Evolutionary conservation across 1,140 invertebrate genomes (phyloP).

Genomic region (Octopus sinensis): DNA sequence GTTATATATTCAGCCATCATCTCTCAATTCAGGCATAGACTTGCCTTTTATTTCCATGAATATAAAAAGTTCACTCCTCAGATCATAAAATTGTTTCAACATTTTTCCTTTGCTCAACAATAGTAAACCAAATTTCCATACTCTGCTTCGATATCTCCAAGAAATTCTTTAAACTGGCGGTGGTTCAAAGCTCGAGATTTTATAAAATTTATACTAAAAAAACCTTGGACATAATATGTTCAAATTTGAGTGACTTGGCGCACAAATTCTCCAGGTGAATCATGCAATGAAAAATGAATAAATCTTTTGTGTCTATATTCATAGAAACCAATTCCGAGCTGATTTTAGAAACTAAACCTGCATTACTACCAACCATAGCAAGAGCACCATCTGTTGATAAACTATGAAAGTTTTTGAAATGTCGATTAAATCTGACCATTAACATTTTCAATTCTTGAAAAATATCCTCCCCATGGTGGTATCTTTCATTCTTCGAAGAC

Average conservation of each 20-base stretch:
- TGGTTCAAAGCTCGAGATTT: background rate
- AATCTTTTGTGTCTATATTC: background rate
- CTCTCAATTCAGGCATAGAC: background rate
- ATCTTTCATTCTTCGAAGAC: background rate
- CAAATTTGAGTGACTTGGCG: background rate
- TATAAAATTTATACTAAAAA: background rate
- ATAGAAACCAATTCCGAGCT: background rate
- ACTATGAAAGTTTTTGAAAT: background rate
- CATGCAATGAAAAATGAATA: background rate
- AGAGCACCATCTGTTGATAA: background rate
- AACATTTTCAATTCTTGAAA: background rate
- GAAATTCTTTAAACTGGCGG: conserved; percentile 4
- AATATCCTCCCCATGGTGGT: background rate
- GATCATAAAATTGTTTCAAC: background rate
- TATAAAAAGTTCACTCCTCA: background rate
- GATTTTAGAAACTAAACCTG: conserved; percentile 2
- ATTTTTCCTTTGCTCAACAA: conserved; percentile 8
- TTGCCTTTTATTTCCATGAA: background rate
- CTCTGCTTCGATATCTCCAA: background rate
- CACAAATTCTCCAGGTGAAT: background rate
- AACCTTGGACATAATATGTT: background rate
- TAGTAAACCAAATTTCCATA: background rate
- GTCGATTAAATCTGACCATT: background rate
- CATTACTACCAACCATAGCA: background rate
- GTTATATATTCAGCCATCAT: background rate